Evolutionary conservation across 2,797 vertebrate species (phyloP).

Genomic region (Brachyrhaphis roseni): DNA sequence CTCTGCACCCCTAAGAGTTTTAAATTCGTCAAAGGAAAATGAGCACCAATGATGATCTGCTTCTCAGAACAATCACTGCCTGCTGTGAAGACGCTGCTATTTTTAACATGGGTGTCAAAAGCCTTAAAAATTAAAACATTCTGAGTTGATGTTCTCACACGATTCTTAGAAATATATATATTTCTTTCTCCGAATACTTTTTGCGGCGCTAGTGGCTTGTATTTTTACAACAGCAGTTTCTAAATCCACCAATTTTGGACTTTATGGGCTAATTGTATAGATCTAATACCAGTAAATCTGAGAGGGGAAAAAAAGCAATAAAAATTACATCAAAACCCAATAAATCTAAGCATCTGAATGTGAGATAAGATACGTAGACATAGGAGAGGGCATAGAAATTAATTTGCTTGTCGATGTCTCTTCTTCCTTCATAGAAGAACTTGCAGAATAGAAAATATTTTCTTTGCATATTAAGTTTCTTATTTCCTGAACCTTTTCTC

Average conservation of each 20-base stretch:
- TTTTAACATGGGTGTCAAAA: slow-evolving; percentile 27
- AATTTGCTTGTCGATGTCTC: background rate
- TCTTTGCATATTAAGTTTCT: background rate
- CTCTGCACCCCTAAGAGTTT: slow-evolving; percentile 30
- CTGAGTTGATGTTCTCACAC: background rate
- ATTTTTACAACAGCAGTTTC: background rate
- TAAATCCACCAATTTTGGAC: background rate
- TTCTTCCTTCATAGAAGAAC: background rate
- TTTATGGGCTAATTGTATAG: background rate
- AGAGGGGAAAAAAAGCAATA: background rate
- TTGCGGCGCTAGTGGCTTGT: too few species aligned
- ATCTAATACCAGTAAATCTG: background rate
- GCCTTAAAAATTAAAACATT: background rate
- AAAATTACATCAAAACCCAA: background rate
- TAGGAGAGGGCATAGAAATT: background rate
- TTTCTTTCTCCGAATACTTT: too few species aligned
- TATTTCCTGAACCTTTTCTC: slow-evolving; percentile 15
- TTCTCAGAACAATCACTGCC: slow-evolving; percentile 3
- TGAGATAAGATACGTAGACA: background rate
- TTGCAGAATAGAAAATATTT: slow-evolving; percentile 5
- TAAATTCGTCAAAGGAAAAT: slow-evolving; percentile 36
- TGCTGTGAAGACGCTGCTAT: background rate
- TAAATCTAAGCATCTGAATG: background rate
- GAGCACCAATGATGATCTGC: slow-evolving; percentile 26
- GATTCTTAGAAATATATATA: background rate